These are phyloP conservation scores for Eristalinus sepulchralis DNA, from an alignment of 2,888 invertebrate genomes.

Conservation along the genomic window DNA sequence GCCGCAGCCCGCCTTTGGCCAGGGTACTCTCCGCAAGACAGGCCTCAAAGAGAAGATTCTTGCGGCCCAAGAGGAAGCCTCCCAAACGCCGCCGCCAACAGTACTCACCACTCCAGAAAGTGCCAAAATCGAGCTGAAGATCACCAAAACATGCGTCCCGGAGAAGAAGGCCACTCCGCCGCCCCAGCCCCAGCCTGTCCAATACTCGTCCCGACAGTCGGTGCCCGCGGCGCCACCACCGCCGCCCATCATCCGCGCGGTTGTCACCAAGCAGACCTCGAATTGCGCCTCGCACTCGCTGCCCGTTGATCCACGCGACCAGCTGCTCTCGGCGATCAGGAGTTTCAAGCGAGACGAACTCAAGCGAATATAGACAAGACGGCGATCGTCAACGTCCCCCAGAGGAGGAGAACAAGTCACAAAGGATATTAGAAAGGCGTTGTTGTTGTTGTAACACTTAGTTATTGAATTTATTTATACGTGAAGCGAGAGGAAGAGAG, in stretches of 20 bases:
- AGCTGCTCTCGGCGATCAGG: constrained; percentile 87
- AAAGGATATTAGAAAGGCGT: constrained; percentile 43
- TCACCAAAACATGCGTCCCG: constrained; percentile 43
- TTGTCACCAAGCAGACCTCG: constrained; percentile 71
- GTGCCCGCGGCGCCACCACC: constrained; percentile 37
- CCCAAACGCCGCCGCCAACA: constrained; percentile 28
- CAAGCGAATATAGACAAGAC: constrained; percentile 65
- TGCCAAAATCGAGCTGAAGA: constrained; percentile 75
- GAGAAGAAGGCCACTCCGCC: constrained; percentile 53
- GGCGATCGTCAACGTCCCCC: too few species aligned
- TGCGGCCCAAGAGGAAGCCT: constrained; percentile 74
- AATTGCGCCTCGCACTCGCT: constrained; percentile 56
- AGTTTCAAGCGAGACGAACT: constrained; percentile 83
- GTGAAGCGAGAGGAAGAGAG: neutral
- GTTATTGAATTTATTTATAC: constrained; percentile 62
- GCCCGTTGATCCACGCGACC: constrained; percentile 84
- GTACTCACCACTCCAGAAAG: constrained; percentile 70
- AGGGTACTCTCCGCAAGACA: constrained; percentile 81
- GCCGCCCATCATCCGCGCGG: constrained; percentile 70
- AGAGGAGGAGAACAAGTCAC: constrained; percentile 19
- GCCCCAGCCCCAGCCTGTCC: neutral
- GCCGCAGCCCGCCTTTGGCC: constrained; percentile 79
- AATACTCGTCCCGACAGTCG: constrained; percentile 10
- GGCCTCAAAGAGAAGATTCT: constrained; percentile 81
- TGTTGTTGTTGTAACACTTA: constrained; percentile 54